phyloP scores from a whole-genome alignment of 2,113 vertebrate species.

The Chlorodrepanis virens region DNA sequence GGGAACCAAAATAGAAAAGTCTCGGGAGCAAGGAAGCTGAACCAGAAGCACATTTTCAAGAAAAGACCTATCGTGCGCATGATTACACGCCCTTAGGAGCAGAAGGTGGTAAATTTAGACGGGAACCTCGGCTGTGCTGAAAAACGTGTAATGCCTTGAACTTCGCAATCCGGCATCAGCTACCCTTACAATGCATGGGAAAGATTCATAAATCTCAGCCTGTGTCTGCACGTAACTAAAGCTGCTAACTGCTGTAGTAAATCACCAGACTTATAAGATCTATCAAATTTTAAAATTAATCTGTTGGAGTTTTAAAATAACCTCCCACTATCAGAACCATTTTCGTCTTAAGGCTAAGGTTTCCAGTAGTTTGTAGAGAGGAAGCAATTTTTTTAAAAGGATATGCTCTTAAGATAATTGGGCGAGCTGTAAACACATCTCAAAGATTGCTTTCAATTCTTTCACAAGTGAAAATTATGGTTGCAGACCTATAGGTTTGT shows the following conservation, averaged over 20 bases:
- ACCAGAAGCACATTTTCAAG: constrained; percentile 29
- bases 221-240: not conserved
- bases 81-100: not conserved
- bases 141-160: not conserved
- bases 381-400: not conserved
- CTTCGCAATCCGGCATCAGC: fast-evolving
- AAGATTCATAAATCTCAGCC: constrained; percentile 12
- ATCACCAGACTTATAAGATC: not conserved
- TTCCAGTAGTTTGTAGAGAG: not conserved
- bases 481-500: not conserved
- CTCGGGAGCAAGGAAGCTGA: constrained; percentile 55
- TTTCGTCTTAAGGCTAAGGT: not conserved
- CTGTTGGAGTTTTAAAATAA: not conserved
- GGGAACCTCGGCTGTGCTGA: not conserved
- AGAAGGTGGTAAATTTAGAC: not conserved
- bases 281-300: not conserved
- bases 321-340: fast-evolving
- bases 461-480: not conserved
- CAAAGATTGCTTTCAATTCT: not conserved
- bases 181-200: not conserved
- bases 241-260: not conserved
- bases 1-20: constrained; percentile 68
- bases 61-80: not conserved
- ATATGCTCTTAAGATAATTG: not conserved
- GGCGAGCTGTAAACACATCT: not conserved